These are phyloP conservation scores for Lucifuga dentata DNA, from an alignment of 2,113 vertebrate genomes.

Conservation along the genomic window DNA sequence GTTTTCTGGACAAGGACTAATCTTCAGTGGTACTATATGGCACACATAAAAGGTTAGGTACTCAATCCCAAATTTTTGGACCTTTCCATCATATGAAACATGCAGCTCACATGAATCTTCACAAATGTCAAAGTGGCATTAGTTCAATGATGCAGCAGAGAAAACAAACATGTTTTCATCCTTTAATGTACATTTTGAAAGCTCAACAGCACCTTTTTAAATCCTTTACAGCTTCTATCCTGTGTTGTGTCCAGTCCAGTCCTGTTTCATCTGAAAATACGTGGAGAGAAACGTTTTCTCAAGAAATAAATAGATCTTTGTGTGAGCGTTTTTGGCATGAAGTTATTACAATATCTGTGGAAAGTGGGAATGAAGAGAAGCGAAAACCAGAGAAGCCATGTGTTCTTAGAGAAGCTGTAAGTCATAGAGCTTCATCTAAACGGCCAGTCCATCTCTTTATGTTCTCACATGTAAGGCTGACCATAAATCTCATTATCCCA, in stretches of 20 bases:
- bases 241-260: neutral
- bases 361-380: neutral
- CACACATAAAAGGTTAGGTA: too few relatives aligned
- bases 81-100: too few relatives aligned
- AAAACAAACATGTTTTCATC: too few relatives aligned
- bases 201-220: too few relatives aligned
- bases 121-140: too few relatives aligned
- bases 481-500: slow-evolving; percentile 51
- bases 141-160: too few relatives aligned
- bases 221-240: too few relatives aligned
- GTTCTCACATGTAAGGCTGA: slow-evolving; percentile 35
- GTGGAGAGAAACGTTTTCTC: neutral
- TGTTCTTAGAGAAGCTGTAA: neutral
- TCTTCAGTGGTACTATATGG: too few relatives aligned
- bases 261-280: neutral
- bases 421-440: slow-evolving; percentile 11
- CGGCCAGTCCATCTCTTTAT: slow-evolving; percentile 8
- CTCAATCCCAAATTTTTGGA: too few relatives aligned
- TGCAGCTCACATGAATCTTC: too few relatives aligned
- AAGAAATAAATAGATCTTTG: neutral
- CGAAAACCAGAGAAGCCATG: neutral
- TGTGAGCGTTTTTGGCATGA: neutral
- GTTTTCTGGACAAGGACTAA: too few relatives aligned
- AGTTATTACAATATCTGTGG: neutral
- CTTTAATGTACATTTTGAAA: too few relatives aligned